phyloP scores from a whole-genome alignment of 2,113 vertebrate species.

The Corythoichthys intestinalis region DNA sequence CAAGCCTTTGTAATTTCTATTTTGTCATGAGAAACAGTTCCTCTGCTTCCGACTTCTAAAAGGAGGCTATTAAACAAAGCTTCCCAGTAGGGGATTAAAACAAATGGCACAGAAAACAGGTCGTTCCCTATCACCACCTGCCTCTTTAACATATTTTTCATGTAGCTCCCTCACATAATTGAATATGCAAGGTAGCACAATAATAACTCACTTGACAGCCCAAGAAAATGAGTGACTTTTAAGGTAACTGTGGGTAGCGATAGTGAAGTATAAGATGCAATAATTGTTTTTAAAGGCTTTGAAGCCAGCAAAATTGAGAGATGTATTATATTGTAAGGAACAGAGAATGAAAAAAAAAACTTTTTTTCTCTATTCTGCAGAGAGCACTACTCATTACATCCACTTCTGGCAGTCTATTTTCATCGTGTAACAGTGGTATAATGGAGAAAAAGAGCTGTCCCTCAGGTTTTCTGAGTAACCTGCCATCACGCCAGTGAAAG shows the following conservation, averaged over 20 bases:
- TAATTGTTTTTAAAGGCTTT: constrained; percentile 4
- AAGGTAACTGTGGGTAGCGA: constrained; percentile 19
- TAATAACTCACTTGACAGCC: constrained; percentile 45
- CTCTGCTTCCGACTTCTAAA: constrained; percentile 46
- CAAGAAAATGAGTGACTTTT: constrained; percentile 43
- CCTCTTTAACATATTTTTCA: constrained; percentile 28
- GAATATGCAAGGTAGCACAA: constrained; percentile 42
- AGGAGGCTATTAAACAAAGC: constrained; percentile 66
- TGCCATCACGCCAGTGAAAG: constrained; percentile 35
- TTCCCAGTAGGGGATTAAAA: constrained; percentile 62
- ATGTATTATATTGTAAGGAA: constrained; percentile 19
- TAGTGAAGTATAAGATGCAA: not conserved
- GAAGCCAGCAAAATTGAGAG: constrained; percentile 50
- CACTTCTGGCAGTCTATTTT: constrained; percentile 65
- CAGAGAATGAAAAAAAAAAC: constrained; percentile 38
- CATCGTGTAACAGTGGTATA: constrained; percentile 53
- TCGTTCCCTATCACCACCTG: constrained; percentile 19
- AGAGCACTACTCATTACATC: constrained; percentile 68
- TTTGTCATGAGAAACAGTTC: constrained; percentile 57
- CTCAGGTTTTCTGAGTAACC: constrained; percentile 48
- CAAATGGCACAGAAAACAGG: constrained; percentile 62
- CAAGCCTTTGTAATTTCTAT: constrained; percentile 43
- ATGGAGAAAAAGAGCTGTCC: constrained; percentile 51
- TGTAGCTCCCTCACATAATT: constrained; percentile 34
- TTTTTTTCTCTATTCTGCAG: constrained; percentile 44